Base-by-base conservation (phyloP, 2,888 invertebrate species). In the Punctoribates punctum region DNA sequence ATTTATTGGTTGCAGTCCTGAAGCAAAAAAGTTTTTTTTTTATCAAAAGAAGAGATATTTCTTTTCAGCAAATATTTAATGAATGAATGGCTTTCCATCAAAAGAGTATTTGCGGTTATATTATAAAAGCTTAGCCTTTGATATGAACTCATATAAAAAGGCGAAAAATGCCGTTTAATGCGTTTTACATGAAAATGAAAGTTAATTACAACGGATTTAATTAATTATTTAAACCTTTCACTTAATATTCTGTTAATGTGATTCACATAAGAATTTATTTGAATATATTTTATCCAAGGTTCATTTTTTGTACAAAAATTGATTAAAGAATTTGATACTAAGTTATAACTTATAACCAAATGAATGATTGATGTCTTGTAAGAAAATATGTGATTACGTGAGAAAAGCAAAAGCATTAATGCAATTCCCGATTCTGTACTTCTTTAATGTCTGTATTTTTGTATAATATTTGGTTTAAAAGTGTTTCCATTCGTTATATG, bases 381-480 rank as follows among this genome's bases (percentile, higher is more conserved):
- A 9, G 29, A 67, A 67, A 38, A 42, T 38, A n/a, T 67, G 38
- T 67, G 25, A 67, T 67, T 67, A 67, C 27, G 27, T 67, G 42
- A 38, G 67, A 38, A 67, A 67, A 67, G 67, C 5, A n/a, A 9
- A 17, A 34, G 17, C 27, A 34, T 13, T 65, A 29, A 65, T 67
- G 67, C n/a, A 13, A 42, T 67, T 67, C 38, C 9, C 42, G 20
- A 67, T 38, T 34, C 42, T 20, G 6, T n/a, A n/a, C n/a, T n/a
- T 67, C 38, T 67, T 38, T n/a, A 34, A 67, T 67, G 67, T 67
- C 42, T 38, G 67, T 34, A 42, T 67, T 67, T 67, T 67, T 34
- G 34, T 67, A 34, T 67, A 67, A 42, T 67, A 42, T 42, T 67
- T 38, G 67, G 67, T 67, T 67, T 67, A 67, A 67, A 67, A 42